Base-by-base conservation (phyloP, 2,888 invertebrate genomes). In the Conus canariensis region DNA sequence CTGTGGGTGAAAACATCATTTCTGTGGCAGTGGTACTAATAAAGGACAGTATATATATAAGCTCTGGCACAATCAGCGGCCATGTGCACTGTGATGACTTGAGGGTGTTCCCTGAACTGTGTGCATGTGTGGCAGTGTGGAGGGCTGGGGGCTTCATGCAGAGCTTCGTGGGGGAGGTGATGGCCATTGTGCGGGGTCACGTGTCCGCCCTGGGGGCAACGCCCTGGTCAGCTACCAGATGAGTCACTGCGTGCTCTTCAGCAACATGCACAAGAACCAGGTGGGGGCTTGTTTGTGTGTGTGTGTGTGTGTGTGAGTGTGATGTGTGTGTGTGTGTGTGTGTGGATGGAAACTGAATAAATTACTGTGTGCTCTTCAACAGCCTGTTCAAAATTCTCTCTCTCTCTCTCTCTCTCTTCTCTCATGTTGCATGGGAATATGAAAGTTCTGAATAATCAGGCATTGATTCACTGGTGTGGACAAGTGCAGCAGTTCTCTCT, bases 211-310 rank as follows among this genome's bases (percentile, higher is more conserved):
- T 99, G 67, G 99, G 59, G 99, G 99, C 7, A 99, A 99, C 96
- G 99, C 99, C 0, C 98, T 99, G 97, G 98, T 99, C 0, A 98
- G 99, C 0, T 99, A 98, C 96, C 98, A 98, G 96, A 97, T 99
- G 97, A 98, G 98, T 16, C 98, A 99, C 96, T 98, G 98, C 93
- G 98, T 98, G 95, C 97, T 99, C 80, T 97, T 98, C 91, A 98
- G 99, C 96, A 99, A 98, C 96, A 98, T 98, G 92, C 99, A 99
- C 96, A 99, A 99, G 96, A 99, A 99, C 97, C 99, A 99, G 97
- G 99, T 98, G 25, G 22, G 85, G 8, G n/a, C 8, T 58, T 70
- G 74, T n/a, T 0, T 82, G n/a, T 83, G 58, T 83, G 58, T 30
- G 0, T 80, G 80, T 83, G 25, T 60, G 85, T 22, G n/a, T n/a